Evolutionary conservation across 2,888 invertebrate species (phyloP), one percentile per base, ranked within the genome.

Genomic region (Archaeoteleia sp.): DNA sequence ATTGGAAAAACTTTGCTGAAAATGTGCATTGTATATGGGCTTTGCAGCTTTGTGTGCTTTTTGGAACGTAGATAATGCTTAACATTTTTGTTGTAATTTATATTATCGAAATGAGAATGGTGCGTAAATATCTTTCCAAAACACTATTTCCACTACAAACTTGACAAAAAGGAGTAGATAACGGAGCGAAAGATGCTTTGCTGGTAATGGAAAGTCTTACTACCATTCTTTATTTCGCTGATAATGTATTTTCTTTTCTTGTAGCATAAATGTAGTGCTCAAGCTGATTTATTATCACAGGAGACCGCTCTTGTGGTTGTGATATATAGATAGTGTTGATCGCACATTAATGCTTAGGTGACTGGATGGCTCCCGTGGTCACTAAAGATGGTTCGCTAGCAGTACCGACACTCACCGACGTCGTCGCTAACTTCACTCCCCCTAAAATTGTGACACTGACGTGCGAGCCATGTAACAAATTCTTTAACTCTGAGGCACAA

Each of bases 251-350:
- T 63, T 68, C 75, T 77, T 79, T 82, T 78, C 71, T 76, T 76
- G 76, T 83, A 77, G 84, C 84, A 84, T 84, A 80, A 80, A 85
- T 84, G 83, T 84, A 85, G 83, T 78, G 84, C 79, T 85, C 83
- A 84, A 84, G 83, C 83, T 84, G 73, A 84, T 84, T 84, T 83
- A 83, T 83, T 84, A 85, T 85, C 84, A 83, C 83, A 81, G 70
- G 75, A 74, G 66, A 79, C 76, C 76, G 73, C 74, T 51, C 58
- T 49, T 68, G 77, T 79, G 78, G 79, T 79, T 84, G 86, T 85
- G 86, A 86, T 86, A 86, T 77, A 86, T 85, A 86, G 85, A 86
- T 86, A 86, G 86, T 84, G 82, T 86, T 86, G 86, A 86, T 86
- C 82, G 77, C 78, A 83, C 84, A 85, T 84, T 84, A 78, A 83